Percentiles rank a stretch among this genome's conserved stretches.
phyloP scores from a whole-genome alignment of 1,140 invertebrate genomes.

The Pseudoatta argentina region DNA sequence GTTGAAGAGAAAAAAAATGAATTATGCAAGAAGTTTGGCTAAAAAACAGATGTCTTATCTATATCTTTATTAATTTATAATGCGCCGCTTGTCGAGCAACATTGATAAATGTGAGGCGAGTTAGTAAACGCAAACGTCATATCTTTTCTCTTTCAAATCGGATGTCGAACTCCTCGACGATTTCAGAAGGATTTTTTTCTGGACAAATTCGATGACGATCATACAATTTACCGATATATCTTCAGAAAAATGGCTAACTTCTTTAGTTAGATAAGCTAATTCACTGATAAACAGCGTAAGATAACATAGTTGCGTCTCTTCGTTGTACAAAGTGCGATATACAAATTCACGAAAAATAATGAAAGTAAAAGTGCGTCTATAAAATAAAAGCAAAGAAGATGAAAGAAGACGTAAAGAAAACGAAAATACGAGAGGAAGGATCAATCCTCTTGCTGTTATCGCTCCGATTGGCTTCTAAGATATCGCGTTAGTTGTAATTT shows the following conservation, averaged over 20 bases:
- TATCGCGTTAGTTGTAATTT: constrained; percentile 45
- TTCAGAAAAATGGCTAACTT: constrained; percentile 3
- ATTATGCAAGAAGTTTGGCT: too few species aligned
- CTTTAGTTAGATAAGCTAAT: constrained; percentile 2
- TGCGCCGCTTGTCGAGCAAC: not conserved
- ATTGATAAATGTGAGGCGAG: constrained; percentile 20
- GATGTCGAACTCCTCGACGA: constrained; percentile 6
- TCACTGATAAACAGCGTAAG: not conserved
- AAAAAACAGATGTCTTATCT: too few species aligned
- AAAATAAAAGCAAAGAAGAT: constrained; percentile 10
- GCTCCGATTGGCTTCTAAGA: constrained; percentile 23
- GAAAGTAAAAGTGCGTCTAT: constrained; percentile 44
- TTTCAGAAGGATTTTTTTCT: constrained; percentile 41
- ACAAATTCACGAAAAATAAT: constrained; percentile 18
- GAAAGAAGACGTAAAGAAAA: not conserved
- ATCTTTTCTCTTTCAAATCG: constrained; percentile 1
- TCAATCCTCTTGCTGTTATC: not conserved
- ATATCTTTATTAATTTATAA: constrained; percentile 32
- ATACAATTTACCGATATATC: not conserved
- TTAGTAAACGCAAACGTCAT: not conserved
- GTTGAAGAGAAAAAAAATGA: too few species aligned
- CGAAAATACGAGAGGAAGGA: not conserved
- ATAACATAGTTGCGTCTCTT: not conserved
- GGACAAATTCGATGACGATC: constrained; percentile 28
- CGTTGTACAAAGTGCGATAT: constrained; percentile 39